These are phyloP conservation scores for Lycophotia porphyrea DNA, from an alignment of 2,888 invertebrate genomes.

Conservation along the genomic window DNA sequence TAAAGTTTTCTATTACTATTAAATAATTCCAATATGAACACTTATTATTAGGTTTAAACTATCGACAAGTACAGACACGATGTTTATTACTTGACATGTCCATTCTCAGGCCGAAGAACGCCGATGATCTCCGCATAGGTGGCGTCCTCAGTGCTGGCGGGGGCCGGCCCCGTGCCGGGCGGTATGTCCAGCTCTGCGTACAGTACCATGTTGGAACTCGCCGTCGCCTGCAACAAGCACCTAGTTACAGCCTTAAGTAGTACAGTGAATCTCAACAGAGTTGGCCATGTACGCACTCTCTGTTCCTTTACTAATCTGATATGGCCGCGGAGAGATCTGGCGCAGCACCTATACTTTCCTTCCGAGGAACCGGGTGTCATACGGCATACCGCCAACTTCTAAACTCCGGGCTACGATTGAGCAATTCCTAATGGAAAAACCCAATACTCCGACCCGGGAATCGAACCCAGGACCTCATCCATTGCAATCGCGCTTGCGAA, in stretches of 20 bases:
- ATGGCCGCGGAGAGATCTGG: background rate
- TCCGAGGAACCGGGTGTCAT: background rate
- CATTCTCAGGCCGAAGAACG: conserved; percentile 2
- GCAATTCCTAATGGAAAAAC: background rate
- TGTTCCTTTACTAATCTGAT: background rate
- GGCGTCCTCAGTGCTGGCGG: background rate
- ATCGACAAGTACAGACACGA: background rate
- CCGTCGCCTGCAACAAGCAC: conserved; percentile 13
- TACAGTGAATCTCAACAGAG: background rate
- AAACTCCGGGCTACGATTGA: background rate
- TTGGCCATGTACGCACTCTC: background rate
- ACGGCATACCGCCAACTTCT: background rate
- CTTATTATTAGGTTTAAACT: background rate
- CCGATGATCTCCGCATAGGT: conserved; percentile 35
- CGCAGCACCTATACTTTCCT: background rate
- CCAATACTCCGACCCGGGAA: background rate
- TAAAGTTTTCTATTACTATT: background rate
- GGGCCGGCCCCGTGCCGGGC: background rate
- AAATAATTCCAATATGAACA: background rate
- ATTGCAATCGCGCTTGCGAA: background rate
- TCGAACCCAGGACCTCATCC: background rate
- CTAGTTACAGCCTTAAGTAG: background rate
- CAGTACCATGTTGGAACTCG: conserved; percentile 1
- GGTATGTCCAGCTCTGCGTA: conserved; percentile 32
- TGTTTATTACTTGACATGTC: background rate